Conservation (phyloP, 1,140 invertebrate species). For the Bombus huntii region DNA sequence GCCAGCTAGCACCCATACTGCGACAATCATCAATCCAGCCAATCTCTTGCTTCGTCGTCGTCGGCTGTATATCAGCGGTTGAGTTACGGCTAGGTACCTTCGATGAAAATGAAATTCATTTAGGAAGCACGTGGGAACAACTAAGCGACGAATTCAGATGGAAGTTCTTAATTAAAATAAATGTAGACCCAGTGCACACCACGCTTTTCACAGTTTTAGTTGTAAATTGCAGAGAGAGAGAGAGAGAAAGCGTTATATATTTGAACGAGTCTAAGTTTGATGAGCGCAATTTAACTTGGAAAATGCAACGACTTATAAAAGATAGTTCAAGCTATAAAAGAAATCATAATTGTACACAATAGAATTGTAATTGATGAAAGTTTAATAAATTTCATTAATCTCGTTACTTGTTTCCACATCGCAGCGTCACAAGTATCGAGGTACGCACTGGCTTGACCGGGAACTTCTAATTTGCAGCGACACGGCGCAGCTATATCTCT, state of each 20-base stretch:
- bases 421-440: background rate
- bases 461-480: background rate
- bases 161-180: background rate
- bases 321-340: too few species aligned
- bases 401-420: background rate
- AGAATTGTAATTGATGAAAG: too few species aligned
- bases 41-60: conserved; percentile 90
- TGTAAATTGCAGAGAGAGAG: background rate
- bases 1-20: conserved; percentile 91
- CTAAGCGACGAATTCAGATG: too few species aligned
- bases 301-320: too few species aligned
- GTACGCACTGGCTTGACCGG: background rate
- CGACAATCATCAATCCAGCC: conserved; percentile 90
- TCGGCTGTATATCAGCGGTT: conserved; percentile 91
- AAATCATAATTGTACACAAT: too few species aligned
- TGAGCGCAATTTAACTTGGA: too few species aligned
- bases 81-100: conserved; percentile 93
- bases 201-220: background rate
- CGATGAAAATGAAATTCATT: conserved; percentile 26
- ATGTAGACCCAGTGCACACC: background rate
- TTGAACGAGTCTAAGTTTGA: too few species aligned
- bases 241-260: too few species aligned
- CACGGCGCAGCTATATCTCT: background rate
- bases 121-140: background rate
- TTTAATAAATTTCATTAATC: background rate